Evolutionary conservation across 2,888 invertebrate genomes (phyloP).

Genomic region (Leptogaster cylindrica): DNA sequence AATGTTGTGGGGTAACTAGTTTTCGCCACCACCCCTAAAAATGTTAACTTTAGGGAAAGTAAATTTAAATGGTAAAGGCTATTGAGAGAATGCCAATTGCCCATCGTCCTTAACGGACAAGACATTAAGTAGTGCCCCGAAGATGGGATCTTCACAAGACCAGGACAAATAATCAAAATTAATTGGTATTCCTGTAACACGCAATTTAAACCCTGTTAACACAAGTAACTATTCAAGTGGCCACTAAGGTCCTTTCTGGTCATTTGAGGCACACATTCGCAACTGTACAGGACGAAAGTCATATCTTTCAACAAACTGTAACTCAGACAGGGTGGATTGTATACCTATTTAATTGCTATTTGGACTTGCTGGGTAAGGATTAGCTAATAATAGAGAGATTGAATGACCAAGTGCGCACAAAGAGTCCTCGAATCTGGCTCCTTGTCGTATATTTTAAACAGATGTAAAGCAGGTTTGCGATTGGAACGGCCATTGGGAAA

Average conservation of each 20-base stretch:
- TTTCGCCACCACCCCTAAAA: not conserved
- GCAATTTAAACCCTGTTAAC: conserved; percentile 49
- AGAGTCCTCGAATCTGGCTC: conserved; percentile 11
- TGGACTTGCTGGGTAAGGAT: conserved; percentile 25
- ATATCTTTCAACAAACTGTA: conserved; percentile 24
- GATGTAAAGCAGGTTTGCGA: conserved; percentile 12
- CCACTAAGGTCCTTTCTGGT: conserved; percentile 46
- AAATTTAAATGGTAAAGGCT: conserved; percentile 14
- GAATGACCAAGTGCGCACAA: conserved; percentile 38
- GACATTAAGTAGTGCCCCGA: conserved; percentile 13
- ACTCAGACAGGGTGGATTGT: not conserved
- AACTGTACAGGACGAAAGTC: not conserved
- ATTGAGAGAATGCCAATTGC: conserved; percentile 38
- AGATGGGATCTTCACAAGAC: conserved; percentile 1
- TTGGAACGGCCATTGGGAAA: conserved; percentile 32
- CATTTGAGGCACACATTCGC: conserved; percentile 28
- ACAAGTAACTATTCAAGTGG: conserved; percentile 47
- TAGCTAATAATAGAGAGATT: conserved; percentile 38
- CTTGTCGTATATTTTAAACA: conserved; percentile 26
- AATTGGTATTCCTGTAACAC: conserved; percentile 50
- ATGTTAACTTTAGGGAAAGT: conserved; percentile 7
- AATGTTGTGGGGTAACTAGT: not conserved
- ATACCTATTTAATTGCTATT: conserved; percentile 43
- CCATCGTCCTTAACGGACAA: conserved; percentile 18
- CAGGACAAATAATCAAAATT: conserved; percentile 48